Conservation (phyloP, 2,888 invertebrate species). For the Watsonalla binaria region DNA sequence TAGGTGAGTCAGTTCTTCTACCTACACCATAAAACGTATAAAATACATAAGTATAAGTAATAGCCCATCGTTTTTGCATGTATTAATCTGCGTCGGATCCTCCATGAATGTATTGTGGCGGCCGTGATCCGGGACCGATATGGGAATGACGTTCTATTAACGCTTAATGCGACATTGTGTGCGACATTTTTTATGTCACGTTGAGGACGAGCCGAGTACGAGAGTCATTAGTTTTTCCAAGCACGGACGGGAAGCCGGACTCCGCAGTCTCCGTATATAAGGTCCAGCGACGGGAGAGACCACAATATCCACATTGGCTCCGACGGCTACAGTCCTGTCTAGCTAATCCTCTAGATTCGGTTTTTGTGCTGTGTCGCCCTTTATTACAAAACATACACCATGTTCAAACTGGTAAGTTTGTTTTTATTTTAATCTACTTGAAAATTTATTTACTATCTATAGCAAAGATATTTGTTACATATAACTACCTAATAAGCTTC, state of each 20-base stretch:
- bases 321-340: conserved; percentile 52
- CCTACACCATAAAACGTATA: conserved; percentile 5
- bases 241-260: conserved; percentile 54
- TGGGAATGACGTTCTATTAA: conserved; percentile 64
- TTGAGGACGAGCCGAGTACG: conserved; percentile 38
- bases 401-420: conserved; percentile 64
- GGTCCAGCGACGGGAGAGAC: conserved; percentile 23
- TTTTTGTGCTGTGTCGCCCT: conserved; percentile 34
- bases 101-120: conserved; percentile 26
- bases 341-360: conserved; percentile 45
- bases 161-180: conserved; percentile 72
- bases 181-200: conserved; percentile 36
- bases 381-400: conserved; percentile 24
- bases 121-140: conserved; percentile 59
- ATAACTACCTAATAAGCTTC: too few species aligned
- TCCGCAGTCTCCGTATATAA: conserved; percentile 47
- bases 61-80: conserved; percentile 32
- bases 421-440: conserved; percentile 2
- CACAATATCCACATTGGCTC: conserved; percentile 24
- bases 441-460: not conserved
- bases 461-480: too few species aligned
- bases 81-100: conserved; percentile 34
- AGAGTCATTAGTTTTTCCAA: conserved; percentile 60
- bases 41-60: conserved; percentile 4
- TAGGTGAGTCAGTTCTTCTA: not conserved